phyloP scores from a whole-genome alignment of 2,113 vertebrate species.

The Aptenodytes patagonicus region DNA sequence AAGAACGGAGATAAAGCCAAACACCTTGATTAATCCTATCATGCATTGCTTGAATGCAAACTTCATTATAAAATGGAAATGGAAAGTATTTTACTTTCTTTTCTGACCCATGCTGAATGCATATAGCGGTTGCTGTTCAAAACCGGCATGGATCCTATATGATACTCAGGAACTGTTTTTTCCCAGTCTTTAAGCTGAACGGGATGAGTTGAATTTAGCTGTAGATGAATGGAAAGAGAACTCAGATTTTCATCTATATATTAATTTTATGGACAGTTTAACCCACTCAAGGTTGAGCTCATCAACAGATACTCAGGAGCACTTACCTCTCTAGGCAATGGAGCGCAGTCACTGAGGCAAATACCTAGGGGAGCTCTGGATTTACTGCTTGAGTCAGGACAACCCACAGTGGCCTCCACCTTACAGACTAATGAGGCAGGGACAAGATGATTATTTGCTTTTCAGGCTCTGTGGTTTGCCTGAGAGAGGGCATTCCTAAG shows the following conservation, averaged over 20 bases:
- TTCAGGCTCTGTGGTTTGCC: neutral
- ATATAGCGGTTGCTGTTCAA: neutral
- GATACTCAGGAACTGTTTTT: neutral
- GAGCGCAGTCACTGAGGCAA: neutral
- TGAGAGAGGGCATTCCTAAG: neutral
- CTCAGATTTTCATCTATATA: neutral
- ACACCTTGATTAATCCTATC: neutral
- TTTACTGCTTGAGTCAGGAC: neutral
- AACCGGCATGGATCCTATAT: neutral
- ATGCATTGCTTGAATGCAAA: neutral
- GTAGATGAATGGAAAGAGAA: neutral
- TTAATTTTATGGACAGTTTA: neutral
- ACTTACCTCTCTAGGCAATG: neutral
- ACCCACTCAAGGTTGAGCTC: neutral
- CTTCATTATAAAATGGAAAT: neutral
- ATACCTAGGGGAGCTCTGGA: neutral
- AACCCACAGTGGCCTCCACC: neutral
- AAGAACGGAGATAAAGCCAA: neutral
- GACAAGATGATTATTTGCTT: neutral
- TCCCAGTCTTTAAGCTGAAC: neutral
- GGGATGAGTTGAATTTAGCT: neutral
- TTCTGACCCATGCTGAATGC: neutral
- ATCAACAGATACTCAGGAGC: neutral
- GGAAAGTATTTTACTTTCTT: neutral
- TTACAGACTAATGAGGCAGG: neutral